Evolutionary conservation across 2,113 vertebrate species (phyloP).

Genomic region (Piprites chloris): DNA sequence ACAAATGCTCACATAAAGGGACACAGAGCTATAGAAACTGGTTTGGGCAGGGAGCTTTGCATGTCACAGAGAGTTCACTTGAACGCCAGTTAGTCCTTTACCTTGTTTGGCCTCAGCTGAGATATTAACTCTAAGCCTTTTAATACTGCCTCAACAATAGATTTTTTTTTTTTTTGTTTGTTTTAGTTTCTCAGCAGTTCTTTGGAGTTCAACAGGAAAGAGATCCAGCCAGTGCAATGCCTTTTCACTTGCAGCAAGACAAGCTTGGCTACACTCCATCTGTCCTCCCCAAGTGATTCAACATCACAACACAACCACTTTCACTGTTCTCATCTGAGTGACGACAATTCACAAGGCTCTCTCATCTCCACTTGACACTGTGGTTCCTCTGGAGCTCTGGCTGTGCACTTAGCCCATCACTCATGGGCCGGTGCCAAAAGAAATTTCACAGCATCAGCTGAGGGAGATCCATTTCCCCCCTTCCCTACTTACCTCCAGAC

Average conservation of each 20-base stretch:
- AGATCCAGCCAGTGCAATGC: neutral
- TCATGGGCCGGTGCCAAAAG: neutral
- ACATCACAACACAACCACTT: neutral
- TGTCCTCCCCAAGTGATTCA: neutral
- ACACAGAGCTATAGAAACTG: slow-evolving; percentile 16
- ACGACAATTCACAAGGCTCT: neutral
- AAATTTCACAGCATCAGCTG: neutral
- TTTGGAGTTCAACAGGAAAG: neutral
- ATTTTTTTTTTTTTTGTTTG: neutral
- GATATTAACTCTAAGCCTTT: neutral
- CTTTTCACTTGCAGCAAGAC: neutral
- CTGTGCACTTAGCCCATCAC: neutral
- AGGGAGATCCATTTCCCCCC: neutral
- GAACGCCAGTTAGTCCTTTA: neutral
- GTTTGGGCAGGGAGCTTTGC: slow-evolving; percentile 41
- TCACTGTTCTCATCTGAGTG: neutral
- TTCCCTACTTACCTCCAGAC: slow-evolving; percentile 78
- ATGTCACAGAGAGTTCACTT: neutral
- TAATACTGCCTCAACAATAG: neutral
- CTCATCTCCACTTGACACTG: slow-evolving; percentile 7
- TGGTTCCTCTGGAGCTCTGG: neutral
- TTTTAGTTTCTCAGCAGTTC: neutral
- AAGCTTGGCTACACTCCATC: neutral
- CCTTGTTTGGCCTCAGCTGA: slow-evolving; percentile 4
- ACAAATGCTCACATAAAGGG: neutral